These are phyloP conservation scores for Colletes collaris DNA, from an alignment of 2,888 invertebrate genomes.

Conservation along the genomic window DNA sequence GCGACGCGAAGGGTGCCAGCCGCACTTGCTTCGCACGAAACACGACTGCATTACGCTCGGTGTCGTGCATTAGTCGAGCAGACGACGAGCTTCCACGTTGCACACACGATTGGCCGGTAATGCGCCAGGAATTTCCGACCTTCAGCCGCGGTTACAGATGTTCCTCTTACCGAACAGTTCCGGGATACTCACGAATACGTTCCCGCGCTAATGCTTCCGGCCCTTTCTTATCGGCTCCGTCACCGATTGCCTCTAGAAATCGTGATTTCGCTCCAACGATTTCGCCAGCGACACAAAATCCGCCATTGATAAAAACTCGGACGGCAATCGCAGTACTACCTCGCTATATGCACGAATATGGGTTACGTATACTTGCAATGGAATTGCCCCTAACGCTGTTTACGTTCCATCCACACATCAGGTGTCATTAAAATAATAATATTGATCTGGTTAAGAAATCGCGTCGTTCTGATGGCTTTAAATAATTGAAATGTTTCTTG, in stretches of 20 bases:
- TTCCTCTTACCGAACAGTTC: slow-evolving; percentile 61
- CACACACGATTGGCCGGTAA: slow-evolving; percentile 71
- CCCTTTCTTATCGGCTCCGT: slow-evolving; percentile 52
- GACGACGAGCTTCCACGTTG: slow-evolving; percentile 60
- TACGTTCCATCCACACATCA: no score
- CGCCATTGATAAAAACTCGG: no score
- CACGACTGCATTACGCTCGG: slow-evolving; percentile 66
- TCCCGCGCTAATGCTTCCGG: slow-evolving; percentile 50
- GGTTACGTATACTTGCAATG: no score
- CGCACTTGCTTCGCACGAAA: slow-evolving; percentile 67
- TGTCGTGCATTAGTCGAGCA: slow-evolving; percentile 62
- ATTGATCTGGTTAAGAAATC: no score
- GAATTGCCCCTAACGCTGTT: no score
- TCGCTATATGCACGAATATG: no score
- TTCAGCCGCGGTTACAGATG: slow-evolving; percentile 65
- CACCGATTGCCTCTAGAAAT: slow-evolving; percentile 46
- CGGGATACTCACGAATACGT: slow-evolving; percentile 49
- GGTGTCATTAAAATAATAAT: no score
- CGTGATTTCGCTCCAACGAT: neutral
- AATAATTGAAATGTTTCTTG: no score
- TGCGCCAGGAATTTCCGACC: slow-evolving; percentile 70
- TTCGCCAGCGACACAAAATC: neutral
- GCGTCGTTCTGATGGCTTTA: no score
- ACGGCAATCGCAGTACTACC: neutral
- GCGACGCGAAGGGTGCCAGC: slow-evolving; percentile 45